Base-by-base conservation (phyloP, 1,140 invertebrate species). In the Lithobius niger region DNA sequence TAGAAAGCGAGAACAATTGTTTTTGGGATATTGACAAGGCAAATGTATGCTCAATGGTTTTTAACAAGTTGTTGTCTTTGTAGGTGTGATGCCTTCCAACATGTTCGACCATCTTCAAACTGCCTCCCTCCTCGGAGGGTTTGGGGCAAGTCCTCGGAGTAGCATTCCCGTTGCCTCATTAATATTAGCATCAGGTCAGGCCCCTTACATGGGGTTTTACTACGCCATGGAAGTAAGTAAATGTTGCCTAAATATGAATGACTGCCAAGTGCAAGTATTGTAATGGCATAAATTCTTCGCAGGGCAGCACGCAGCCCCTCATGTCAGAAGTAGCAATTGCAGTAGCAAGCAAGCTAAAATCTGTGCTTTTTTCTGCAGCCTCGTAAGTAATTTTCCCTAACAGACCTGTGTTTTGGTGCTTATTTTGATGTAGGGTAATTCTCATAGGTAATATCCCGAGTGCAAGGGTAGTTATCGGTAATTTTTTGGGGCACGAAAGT, bases 161-260 rank as follows among this genome's bases (percentile, higher is more conserved):
- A 80, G 80, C 59, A 81, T 88, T 1, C 83, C 86, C 10, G 79
- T 87, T 47, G 83, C 83, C 54, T 82, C 80, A 56, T 72, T 90
- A 27, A 82, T 93, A 47, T 65, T 92, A 19, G 82, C 82, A 18
- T 79, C 80, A n/a, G 92, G 92, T 1, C 75, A 79, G 27, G 79
- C 82, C 61, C 92, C 92, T 2, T 96, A 81, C 70, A 63, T 91
- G 59, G 88, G 84, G 15, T 92, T 92, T 70, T 88, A 92, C 71
- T 86, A 87, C 71, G 87, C 87, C 24, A 72, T 90, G 27, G 90
- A 95, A 63, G 71, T 72, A 61, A 59, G 56, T 52, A 18, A 49
- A 16, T 19, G 10, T 13, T 27, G 16, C 51, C 16, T 45, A 21
- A 1, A 36, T n/a, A 27, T 19, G 13, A 18, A 52, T 1, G 28